A percentile compares a stretch with the other conserved stretches of the same genome.
Conservation (phyloP, 2,888 invertebrate genomes). For the Pocota personata region DNA sequence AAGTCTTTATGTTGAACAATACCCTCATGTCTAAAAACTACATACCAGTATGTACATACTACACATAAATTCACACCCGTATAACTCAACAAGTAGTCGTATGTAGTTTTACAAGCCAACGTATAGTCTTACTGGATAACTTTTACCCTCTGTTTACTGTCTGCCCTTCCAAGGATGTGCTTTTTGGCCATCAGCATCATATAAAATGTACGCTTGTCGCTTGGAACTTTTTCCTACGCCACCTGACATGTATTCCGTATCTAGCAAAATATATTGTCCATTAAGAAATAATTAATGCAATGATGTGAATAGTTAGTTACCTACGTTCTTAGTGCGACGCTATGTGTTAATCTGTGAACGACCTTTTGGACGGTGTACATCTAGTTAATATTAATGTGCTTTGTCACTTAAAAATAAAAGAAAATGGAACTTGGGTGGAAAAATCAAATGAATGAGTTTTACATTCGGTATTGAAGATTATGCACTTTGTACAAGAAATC, state of each 20-base stretch:
- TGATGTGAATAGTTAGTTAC: conserved; percentile 23
- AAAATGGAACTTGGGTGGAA: neutral
- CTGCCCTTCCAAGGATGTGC: conserved; percentile 21
- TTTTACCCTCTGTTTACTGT: conserved; percentile 31
- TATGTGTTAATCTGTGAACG: conserved; percentile 29
- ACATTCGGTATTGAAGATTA: too few species aligned
- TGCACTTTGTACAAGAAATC: too few species aligned
- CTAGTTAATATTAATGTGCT: conserved; percentile 1
- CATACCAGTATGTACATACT: neutral
- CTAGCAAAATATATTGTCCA: conserved; percentile 12
- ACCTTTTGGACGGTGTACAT: neutral
- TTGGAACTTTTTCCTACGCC: neutral
- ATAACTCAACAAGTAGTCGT: conserved; percentile 37
- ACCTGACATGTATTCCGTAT: conserved; percentile 19
- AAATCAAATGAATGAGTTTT: neutral
- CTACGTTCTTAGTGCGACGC: neutral
- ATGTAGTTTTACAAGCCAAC: conserved; percentile 1
- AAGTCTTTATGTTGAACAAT: neutral
- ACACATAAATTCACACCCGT: neutral
- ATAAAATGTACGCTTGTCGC: conserved; percentile 8
- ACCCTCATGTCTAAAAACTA: neutral
- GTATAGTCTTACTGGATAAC: neutral
- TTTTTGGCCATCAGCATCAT: neutral
- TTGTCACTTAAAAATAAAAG: neutral
- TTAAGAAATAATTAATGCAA: conserved; percentile 38